Percentiles rank a stretch among this genome's conserved stretches.
Conservation (phyloP, 2,113 vertebrate species). For the Bothrops jararaca region DNA sequence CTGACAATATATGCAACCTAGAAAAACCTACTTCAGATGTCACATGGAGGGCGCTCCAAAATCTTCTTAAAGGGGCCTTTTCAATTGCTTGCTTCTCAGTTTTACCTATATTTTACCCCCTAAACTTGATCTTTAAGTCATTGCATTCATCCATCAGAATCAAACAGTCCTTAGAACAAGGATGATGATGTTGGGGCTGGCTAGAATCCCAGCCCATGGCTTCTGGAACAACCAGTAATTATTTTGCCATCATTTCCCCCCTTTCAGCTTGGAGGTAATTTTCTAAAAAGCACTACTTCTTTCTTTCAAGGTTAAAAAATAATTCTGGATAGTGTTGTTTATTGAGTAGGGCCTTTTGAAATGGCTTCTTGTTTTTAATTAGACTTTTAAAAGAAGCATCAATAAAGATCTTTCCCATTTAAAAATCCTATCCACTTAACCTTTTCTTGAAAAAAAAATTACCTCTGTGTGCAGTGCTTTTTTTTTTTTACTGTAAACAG, state of each 20-base stretch:
- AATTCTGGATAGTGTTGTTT: constrained; percentile 17
- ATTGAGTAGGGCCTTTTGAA: neutral
- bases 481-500: constrained; percentile 8
- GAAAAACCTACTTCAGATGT: neutral
- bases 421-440: constrained; percentile 39
- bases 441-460: constrained; percentile 31
- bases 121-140: constrained; percentile 20
- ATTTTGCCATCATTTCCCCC: neutral
- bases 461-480: constrained; percentile 47
- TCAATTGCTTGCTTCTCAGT: neutral
- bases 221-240: constrained; percentile 21
- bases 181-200: neutral
- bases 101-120: neutral
- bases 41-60: neutral
- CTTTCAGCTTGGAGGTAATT: constrained; percentile 25
- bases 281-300: constrained; percentile 24
- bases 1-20: constrained; percentile 8
- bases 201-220: constrained; percentile 6
- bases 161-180: constrained; percentile 21
- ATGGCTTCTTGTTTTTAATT: constrained; percentile 10
- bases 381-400: constrained; percentile 18
- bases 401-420: constrained; percentile 35
- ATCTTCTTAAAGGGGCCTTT: neutral
- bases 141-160: constrained; percentile 25
- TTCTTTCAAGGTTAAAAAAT: constrained; percentile 19